Base-by-base conservation (phyloP, 2,113 vertebrate species). In the Cheilinus undulatus region DNA sequence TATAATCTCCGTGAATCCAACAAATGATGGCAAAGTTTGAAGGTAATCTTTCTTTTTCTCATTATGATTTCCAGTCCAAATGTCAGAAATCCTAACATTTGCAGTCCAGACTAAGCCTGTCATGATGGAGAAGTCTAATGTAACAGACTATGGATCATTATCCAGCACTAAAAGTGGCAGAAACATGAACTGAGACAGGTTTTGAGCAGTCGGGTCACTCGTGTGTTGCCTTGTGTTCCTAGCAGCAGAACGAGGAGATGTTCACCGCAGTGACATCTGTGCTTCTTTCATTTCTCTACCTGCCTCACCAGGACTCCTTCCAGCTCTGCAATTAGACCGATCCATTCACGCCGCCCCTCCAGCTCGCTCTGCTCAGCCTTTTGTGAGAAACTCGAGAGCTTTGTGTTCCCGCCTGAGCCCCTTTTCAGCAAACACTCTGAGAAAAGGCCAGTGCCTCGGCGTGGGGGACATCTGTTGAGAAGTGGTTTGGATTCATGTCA, bases 391-490 rank as follows among this genome's bases (percentile, higher is more conserved):
- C 79, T 67, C 27, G 2, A 69, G 71, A 54, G 57, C 77, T 86
- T 88, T 88, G 80, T 90, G 75, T 79, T 79, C 65, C 73, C 82
- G 83, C 82, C 81, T 68, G 75, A 83, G 80, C 82, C 76, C 57
- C 75, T 80, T 84, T 85, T 86, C 75, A 90, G 48, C 50, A 17
- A 10, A 48, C 42, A 7, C 69, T 53, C 49, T 64, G 75, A 78
- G 80, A 79, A 81, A 77, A 74, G 68, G 69, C 78, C 72, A 34
- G 26, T 52, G 61, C 81, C 83, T 75, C 64, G 48, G 75, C 54
- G 69, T 74, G 65, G 76, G 78, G 72, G 84, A 90, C 90, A 87
- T 91, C 83, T 91, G 89, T 86, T 84, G 57, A 87, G 64, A 84
- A 86, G 84, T 66, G 79, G 56, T 60, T 68, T 75, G 71, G 80